Evolutionary conservation across 2,888 invertebrate species (phyloP).

Genomic region (Scaptomyza tumidula): DNA sequence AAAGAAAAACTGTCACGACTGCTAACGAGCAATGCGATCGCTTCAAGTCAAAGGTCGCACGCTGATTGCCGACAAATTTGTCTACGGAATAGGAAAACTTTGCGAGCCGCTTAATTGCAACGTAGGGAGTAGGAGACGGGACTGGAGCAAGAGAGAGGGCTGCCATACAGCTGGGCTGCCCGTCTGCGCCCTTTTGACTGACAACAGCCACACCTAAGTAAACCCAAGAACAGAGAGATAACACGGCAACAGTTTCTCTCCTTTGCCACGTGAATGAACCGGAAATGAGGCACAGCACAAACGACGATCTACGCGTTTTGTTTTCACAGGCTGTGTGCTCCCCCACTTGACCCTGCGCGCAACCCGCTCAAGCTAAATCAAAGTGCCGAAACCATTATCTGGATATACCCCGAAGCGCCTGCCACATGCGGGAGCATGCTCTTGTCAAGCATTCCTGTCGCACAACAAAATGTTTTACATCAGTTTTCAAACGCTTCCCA

Average conservation of each 20-base stretch:
- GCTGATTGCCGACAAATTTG: slow-evolving; percentile 74
- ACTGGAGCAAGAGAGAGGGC: background rate
- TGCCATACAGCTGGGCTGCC: slow-evolving; percentile 47
- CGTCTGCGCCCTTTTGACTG: slow-evolving; percentile 72
- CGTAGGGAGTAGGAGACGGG: no score
- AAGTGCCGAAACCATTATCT: slow-evolving; percentile 61
- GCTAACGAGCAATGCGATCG: slow-evolving; percentile 69
- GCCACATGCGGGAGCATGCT: slow-evolving; percentile 31
- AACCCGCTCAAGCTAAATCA: slow-evolving; percentile 61
- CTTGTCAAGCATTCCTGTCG: slow-evolving; percentile 24
- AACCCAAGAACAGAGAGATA: slow-evolving; percentile 31
- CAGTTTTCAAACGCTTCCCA: slow-evolving; percentile 48
- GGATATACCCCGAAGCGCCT: slow-evolving; percentile 4
- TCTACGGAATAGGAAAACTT: slow-evolving; percentile 50
- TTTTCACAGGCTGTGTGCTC: slow-evolving; percentile 71
- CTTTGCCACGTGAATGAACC: slow-evolving; percentile 65
- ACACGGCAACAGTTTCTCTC: slow-evolving; percentile 5
- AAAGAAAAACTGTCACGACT: slow-evolving; percentile 74
- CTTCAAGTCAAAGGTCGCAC: slow-evolving; percentile 72
- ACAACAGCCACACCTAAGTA: slow-evolving; percentile 78
- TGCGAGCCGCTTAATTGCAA: slow-evolving; percentile 73
- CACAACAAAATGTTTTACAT: slow-evolving; percentile 74
- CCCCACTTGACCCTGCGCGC: slow-evolving; percentile 69
- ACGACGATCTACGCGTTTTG: slow-evolving; percentile 41
- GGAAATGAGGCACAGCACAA: slow-evolving; percentile 69